A percentile compares a stretch with the other conserved stretches of the same genome.
Evolutionary conservation across 2,797 vertebrate species (phyloP).

Genomic region (Dermochelys coriacea): DNA sequence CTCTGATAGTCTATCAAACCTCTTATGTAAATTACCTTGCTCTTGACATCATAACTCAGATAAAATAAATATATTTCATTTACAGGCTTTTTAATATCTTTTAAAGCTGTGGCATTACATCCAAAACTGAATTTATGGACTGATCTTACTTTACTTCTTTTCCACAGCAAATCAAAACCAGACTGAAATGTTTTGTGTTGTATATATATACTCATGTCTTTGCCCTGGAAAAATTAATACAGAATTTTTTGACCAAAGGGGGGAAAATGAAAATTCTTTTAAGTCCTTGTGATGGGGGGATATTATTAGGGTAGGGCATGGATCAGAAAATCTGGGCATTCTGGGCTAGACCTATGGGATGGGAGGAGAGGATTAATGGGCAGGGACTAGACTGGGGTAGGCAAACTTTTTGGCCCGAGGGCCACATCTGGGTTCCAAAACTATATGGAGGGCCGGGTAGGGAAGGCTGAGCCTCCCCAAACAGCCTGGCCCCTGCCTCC

Average conservation of each 20-base stretch:
- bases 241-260: slow-evolving; percentile 11
- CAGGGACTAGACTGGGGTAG: background rate
- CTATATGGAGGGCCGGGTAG: too few relatives aligned
- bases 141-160: slow-evolving; percentile 30
- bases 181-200: background rate
- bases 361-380: background rate
- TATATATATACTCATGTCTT: slow-evolving; percentile 67
- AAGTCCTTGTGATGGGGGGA: background rate
- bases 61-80: slow-evolving; percentile 63
- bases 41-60: slow-evolving; percentile 64
- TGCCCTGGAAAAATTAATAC: slow-evolving; percentile 27
- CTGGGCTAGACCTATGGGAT: background rate
- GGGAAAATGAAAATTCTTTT: background rate
- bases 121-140: slow-evolving; percentile 48
- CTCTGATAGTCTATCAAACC: slow-evolving; percentile 53
- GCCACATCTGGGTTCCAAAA: too few relatives aligned
- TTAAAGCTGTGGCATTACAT: slow-evolving; percentile 36
- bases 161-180: slow-evolving; percentile 36
- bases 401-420: too few relatives aligned
- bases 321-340: background rate
- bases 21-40: slow-evolving; percentile 62
- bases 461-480: too few relatives aligned
- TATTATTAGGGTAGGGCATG: background rate
- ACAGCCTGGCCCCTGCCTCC: too few relatives aligned
- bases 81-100: slow-evolving; percentile 58